A percentile compares a stretch with the other conserved stretches of the same genome.
phyloP scores from a whole-genome alignment of 2,113 vertebrate genomes.

The Psittacara wagleri region DNA sequence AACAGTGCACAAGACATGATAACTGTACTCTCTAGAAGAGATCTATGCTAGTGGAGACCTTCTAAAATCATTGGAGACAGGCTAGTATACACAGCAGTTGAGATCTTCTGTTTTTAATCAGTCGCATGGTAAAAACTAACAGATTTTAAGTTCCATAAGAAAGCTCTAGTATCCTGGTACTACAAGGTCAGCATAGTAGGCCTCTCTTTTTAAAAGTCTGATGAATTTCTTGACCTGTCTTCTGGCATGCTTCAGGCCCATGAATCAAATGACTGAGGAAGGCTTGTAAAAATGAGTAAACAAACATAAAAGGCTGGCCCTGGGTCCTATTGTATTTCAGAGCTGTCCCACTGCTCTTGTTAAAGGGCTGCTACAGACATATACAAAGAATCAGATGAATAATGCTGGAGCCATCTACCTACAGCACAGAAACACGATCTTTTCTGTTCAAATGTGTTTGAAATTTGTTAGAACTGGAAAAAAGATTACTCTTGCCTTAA shows the following conservation, averaged over 20 bases:
- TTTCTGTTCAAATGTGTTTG: conserved; percentile 71
- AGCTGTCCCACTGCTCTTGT: conserved; percentile 61
- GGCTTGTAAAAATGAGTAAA: conserved; percentile 74
- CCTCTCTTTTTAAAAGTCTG: not conserved
- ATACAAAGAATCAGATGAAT: conserved; percentile 68
- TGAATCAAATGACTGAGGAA: conserved; percentile 63
- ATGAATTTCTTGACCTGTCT: conserved; percentile 46
- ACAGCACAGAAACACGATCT: conserved; percentile 74
- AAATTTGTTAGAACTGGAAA: conserved; percentile 77
- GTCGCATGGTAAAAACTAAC: not conserved
- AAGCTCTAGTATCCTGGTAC: not conserved
- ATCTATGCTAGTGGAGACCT: not conserved
- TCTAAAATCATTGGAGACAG: not conserved
- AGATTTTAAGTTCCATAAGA: not conserved
- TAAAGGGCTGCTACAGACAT: conserved; percentile 68
- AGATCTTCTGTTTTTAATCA: not conserved
- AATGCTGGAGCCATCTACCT: conserved; percentile 74
- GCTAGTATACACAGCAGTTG: not conserved
- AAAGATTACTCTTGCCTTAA: conserved; percentile 72
- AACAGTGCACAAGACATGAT: not conserved
- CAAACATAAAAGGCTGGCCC: conserved; percentile 71
- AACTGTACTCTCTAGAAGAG: not conserved
- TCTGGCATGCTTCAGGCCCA: conserved; percentile 33
- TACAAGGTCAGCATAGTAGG: not conserved
- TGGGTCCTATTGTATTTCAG: conserved; percentile 67